Base-by-base conservation (phyloP, 2,888 invertebrate species). In the Diarsia rubi region DNA sequence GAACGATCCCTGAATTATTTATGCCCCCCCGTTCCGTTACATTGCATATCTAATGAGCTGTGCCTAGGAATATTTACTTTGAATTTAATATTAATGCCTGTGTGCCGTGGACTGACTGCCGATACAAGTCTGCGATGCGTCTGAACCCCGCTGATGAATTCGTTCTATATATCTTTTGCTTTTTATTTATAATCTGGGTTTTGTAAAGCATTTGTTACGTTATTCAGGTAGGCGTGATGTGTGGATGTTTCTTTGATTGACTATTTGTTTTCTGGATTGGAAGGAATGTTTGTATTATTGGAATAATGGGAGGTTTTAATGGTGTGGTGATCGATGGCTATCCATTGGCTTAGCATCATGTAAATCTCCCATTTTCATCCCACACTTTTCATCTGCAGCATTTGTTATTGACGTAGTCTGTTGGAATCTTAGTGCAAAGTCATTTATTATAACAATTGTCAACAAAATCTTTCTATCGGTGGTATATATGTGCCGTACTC, bases 31-130 rank as follows among this genome's bases (percentile, higher is more conserved):
- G 95, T 95, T 95, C 95, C 95, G 95, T 95, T 94, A 95, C 94
- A 93, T 92, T 93, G 95, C 92, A 94, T 95, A 90, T 88, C 92
- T 94, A 95, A 95, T 94, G 95, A 93, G 82, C 91, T 93, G 78
- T 88, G 72, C 73, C 79, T 75, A 85, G 85, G 78, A 88, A 86
- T 83, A 88, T 88, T 84, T 88, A 84, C 85, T 86, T 87, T 82
- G 72, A 79, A 78, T 88, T 90, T 88, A 89, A 89, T 90, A 90
- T 90, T 90, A 89, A 90, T 89, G 90, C 83, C 45, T 73, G 79
- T 66, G 42, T 77, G 72, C 79, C 87, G 84, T 84, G 83, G 75
- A 62, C 71, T 71, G 88, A 82, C 84, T 88, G 65, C 77, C 75
- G 87, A 86, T 86, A 68, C 44, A 77, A 84, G 89, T 88, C 89